Conservation (phyloP, 1,140 invertebrate genomes). For the Thaumetopoea pityocampa region DNA sequence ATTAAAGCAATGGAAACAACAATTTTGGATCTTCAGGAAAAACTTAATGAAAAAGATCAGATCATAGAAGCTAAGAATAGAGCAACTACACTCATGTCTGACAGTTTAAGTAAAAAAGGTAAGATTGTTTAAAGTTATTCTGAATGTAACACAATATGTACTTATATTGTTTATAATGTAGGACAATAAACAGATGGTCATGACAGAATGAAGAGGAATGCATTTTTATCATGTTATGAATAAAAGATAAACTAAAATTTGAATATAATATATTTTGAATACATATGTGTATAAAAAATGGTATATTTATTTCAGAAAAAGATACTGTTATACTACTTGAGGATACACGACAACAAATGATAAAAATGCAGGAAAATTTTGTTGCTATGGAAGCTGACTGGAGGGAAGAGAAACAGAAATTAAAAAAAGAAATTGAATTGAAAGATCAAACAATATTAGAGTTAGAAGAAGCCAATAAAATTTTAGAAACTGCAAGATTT, state of each 20-base stretch:
- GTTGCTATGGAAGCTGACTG: conserved; percentile 82
- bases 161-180: too few species aligned
- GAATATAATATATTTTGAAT: too few species aligned
- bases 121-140: too few species aligned
- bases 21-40: conserved; percentile 85
- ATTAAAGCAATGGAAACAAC: conserved; percentile 80
- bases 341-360: conserved; percentile 87
- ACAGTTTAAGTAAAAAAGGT: conserved; percentile 83
- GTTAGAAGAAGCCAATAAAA: conserved; percentile 72
- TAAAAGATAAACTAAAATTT: too few species aligned
- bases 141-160: too few species aligned
- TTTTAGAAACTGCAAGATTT: conserved; percentile 76
- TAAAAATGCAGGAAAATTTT: conserved; percentile 87
- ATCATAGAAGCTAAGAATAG: conserved; percentile 90
- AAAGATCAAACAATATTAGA: conserved; percentile 77
- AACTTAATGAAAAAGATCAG: conserved; percentile 89
- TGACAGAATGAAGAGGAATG: too few species aligned
- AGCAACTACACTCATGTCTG: conserved; percentile 86
- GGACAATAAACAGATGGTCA: too few species aligned
- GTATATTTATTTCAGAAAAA: conserved; percentile 70
- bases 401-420: conserved; percentile 80
- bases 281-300: conserved; percentile 10
- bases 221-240: too few species aligned
- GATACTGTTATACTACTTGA: conserved; percentile 83
- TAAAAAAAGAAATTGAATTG: conserved; percentile 75